Base-by-base conservation (phyloP, 2,113 vertebrate genomes). In the Zosterops hypoxanthus region DNA sequence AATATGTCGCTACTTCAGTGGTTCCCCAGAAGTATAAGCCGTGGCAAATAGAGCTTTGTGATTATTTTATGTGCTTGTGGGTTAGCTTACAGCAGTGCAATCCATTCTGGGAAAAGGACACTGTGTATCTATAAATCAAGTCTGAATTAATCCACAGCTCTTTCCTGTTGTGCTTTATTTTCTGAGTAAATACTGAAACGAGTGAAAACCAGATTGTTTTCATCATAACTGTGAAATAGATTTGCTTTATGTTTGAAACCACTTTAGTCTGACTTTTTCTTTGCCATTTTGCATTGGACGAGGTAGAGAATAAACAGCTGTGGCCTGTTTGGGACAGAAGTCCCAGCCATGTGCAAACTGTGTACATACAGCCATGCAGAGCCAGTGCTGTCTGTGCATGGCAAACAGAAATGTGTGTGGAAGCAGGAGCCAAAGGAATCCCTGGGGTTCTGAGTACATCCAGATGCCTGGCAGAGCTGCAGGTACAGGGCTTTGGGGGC, bases 291-390 rank as follows among this genome's bases (percentile, higher is more conserved):
- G 31, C 0, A 0, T 7, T 77, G 77, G 12, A n/a, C n/a, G 42
- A 69, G n/a, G 41, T 36, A 56, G 63, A 82, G 25, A 29, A 88
- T 23, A 16, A 70, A 6, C 12, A 85, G 11, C 47, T 61, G 49
- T 39, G 36, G 9, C 18, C 9, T 22, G 3, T 23, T 49, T 46
- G 25, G 16, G 24, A 5, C 1, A 7, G 36, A 6, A 14, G 19
- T 64, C 24, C 26, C 26, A 65, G 31, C 23, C 34, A 16, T 3
- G 5, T 22, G 8, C 28, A 29, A 39, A 14, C 15, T 33, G 4
- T 19, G 26, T 15, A 1, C 33, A 5, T 1, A 3, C 8, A 77
- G 39, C 12, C 6, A 23, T 1, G 5, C 8, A 46, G 14, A 13
- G 59, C 44, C 52, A 28, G 36, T 28, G 0, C 12, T 24, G 31